Evolutionary conservation across 2,797 vertebrate genomes (phyloP).

Genomic region (Catharus ustulatus): DNA sequence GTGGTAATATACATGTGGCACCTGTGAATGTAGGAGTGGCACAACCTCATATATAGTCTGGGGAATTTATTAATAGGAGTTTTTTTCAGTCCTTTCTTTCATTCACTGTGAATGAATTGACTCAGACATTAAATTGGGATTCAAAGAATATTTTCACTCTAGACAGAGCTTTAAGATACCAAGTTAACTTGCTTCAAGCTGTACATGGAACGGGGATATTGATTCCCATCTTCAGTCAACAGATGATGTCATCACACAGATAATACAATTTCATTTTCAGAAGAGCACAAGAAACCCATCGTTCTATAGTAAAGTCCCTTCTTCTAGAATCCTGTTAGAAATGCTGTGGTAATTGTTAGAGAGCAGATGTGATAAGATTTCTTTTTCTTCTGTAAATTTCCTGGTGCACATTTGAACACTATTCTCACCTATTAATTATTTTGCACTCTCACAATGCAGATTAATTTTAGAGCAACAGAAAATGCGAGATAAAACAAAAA

Average conservation of each 20-base stretch:
- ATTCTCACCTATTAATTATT: not conserved
- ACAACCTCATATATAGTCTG: not conserved
- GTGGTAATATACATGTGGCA: not conserved
- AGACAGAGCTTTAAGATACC: not conserved
- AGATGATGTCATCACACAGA: not conserved
- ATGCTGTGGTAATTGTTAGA: not conserved
- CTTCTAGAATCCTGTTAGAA: not conserved
- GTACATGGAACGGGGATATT: not conserved
- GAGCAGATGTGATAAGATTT: not conserved
- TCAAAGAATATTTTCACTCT: not conserved
- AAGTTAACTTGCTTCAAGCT: not conserved
- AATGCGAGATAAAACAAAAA: not conserved
- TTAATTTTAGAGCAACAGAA: not conserved
- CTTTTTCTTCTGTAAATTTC: not conserved
- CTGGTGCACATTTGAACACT: not conserved
- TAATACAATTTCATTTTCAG: not conserved
- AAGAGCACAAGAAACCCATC: not conserved
- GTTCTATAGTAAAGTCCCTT: not conserved
- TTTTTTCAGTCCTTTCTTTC: not conserved
- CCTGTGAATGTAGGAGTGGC: not conserved
- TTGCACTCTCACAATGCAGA: not conserved
- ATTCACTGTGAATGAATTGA: not conserved
- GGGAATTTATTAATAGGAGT: not conserved
- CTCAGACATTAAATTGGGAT: not conserved
- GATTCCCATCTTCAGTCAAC: not conserved